Base-by-base conservation (phyloP, 1,140 invertebrate genomes). In the Dreissena rostriformis region DNA sequence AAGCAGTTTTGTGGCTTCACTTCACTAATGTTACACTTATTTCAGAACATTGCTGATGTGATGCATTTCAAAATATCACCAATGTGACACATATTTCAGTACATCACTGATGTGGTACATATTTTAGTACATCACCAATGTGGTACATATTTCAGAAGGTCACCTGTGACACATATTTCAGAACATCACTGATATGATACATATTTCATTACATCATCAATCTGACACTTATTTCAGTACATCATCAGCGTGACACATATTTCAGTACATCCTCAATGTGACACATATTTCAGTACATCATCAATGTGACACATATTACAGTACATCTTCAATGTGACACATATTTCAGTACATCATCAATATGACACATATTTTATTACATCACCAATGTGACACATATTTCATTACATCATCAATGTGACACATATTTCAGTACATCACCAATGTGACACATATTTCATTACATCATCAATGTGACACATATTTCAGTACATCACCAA, bases 181-280 rank as follows among this genome's bases (percentile, higher is more conserved):
- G 94, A 90, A 96, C 90, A 96, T 99, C 90, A 96, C 96, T 87
- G 98, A 99, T 93, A n/a, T n/a, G n/a, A n/a, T n/a, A n/a, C n/a
- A n/a, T n/a, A n/a, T n/a, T n/a, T n/a, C n/a, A n/a, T n/a, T n/a
- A n/a, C 39, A 39, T 39, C 39, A 2, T 8, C 39, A 39, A 39
- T 39, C 63, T 63, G 17, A 72, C 74, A 5, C 63, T n/a, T 55
- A 51, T 28, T 0, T 52, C 26, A 53, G 7, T 63, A 22, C 17
- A 75, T 49, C 14, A 12, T 39, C 10, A 73, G 71, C 80, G 2
- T 65, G 65, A 55, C 55, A 76, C 12, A 66, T 52, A 57, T 89
- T 88, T 68, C 87, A 93, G 94, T 90, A 96, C 90, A 96, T 99
- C 90, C 39, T 8, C 39, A 39, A 39, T 39, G 67, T 63, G 17